Percentiles rank a stretch among this genome's conserved stretches.
Evolutionary conservation across 2,113 vertebrate species (phyloP).

Genomic region (Dasyornis broadbenti): DNA sequence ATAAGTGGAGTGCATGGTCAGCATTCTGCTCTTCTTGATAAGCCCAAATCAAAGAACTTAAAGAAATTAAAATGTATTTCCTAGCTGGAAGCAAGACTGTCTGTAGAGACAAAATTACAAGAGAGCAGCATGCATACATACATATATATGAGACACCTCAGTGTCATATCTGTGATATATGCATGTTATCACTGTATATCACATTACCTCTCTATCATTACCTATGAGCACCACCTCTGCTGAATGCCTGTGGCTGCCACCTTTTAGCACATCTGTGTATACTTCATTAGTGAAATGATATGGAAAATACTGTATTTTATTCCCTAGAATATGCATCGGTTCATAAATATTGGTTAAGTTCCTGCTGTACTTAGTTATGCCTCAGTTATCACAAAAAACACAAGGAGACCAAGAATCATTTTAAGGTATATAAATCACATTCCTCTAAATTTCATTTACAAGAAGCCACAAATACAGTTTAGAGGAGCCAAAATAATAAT

Average conservation of each 20-base stretch:
- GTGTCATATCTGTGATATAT: not conserved
- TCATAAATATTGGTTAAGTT: not conserved
- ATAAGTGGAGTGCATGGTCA: not conserved
- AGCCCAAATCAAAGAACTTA: not conserved
- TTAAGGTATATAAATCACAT: not conserved
- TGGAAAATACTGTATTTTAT: not conserved
- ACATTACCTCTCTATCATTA: not conserved
- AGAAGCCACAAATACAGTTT: not conserved
- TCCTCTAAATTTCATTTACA: not conserved
- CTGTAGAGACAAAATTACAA: not conserved
- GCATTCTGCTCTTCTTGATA: not conserved
- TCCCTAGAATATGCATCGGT: not conserved
- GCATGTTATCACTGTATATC: not conserved
- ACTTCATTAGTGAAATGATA: not conserved
- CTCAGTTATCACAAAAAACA: not conserved
- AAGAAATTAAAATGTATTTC: not conserved
- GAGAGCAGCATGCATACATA: not conserved
- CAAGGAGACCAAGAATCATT: not conserved
- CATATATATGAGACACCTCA: not conserved
- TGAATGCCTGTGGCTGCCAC: not conserved
- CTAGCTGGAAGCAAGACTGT: not conserved
- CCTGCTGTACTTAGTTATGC: not conserved
- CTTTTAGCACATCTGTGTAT: not conserved
- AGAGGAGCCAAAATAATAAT: not conserved
- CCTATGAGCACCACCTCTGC: not conserved